Evolutionary conservation across 1,140 invertebrate species (phyloP).

Genomic region (Microvelia longipes): DNA sequence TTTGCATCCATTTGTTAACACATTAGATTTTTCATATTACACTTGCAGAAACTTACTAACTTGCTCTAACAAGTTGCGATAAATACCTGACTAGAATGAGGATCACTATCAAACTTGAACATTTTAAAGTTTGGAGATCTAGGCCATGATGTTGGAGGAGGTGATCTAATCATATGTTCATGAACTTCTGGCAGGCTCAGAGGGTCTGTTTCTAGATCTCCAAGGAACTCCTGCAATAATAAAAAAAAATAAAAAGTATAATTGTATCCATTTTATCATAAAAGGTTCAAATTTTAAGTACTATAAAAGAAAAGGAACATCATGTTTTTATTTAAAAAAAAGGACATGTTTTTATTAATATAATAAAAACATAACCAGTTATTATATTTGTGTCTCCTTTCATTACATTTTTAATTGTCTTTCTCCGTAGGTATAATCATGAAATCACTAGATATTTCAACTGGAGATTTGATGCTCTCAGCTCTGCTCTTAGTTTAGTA

Average conservation of each 20-base stretch:
- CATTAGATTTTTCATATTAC: too few relatives aligned
- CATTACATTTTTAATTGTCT: too few relatives aligned
- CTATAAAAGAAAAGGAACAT: background rate
- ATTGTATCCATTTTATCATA: background rate
- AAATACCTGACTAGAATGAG: slow-evolving; percentile 25
- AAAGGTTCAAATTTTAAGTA: background rate
- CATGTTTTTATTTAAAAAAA: background rate
- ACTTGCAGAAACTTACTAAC: too few relatives aligned
- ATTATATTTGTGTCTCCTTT: too few relatives aligned
- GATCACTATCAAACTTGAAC: slow-evolving; percentile 26
- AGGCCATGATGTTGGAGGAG: slow-evolving; percentile 56
- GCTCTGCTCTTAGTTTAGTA: too few relatives aligned
- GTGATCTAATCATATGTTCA: slow-evolving; percentile 64
- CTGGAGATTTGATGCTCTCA: too few relatives aligned
- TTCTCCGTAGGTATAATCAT: too few relatives aligned
- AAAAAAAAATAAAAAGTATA: slow-evolving; percentile 6
- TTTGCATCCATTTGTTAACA: too few relatives aligned
- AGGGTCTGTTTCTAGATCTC: slow-evolving; percentile 47
- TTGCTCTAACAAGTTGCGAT: too few relatives aligned
- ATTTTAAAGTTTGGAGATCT: slow-evolving; percentile 29
- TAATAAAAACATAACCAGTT: too few relatives aligned
- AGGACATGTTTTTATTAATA: too few relatives aligned
- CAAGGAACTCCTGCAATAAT: slow-evolving; percentile 42
- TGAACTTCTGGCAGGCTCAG: slow-evolving; percentile 60
- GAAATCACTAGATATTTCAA: too few relatives aligned